phyloP scores from a whole-genome alignment of 1,140 invertebrate species.

The Samia ricini region DNA sequence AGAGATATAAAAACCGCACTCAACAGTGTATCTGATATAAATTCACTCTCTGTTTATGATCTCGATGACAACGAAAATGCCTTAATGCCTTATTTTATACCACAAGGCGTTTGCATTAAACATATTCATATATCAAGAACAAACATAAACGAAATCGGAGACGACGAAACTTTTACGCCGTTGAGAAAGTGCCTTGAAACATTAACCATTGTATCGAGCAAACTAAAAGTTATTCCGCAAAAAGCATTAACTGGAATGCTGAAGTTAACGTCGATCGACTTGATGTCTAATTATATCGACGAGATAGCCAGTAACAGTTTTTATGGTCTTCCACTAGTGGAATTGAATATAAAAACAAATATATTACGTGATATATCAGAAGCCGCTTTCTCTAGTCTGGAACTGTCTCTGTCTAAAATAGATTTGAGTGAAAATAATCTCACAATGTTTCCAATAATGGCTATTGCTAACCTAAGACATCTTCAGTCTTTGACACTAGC shows the following conservation, averaged over 20 bases:
- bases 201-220: conserved; percentile 88
- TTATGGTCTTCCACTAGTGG: conserved; percentile 88
- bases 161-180: conserved; percentile 83
- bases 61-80: conserved; percentile 61
- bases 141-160: conserved; percentile 84
- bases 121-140: conserved; percentile 92
- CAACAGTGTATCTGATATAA: conserved; percentile 52
- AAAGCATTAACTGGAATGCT: conserved; percentile 86
- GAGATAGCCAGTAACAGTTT: conserved; percentile 92
- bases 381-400: conserved; percentile 91
- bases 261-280: conserved; percentile 86
- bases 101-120: conserved; percentile 83
- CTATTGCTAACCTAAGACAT: conserved; percentile 86
- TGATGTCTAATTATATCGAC: conserved; percentile 91
- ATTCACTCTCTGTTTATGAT: conserved; percentile 64
- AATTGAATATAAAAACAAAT: conserved; percentile 92
- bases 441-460: conserved; percentile 87
- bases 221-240: conserved; percentile 88
- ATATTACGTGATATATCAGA: conserved; percentile 87
- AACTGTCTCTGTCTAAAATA: conserved; percentile 87
- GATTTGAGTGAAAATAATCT: conserved; percentile 93
- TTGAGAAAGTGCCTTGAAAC: conserved; percentile 88
- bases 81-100: conserved; percentile 69
- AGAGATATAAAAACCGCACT: conserved; percentile 67
- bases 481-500: conserved; percentile 86